Evolutionary conservation across 2,888 invertebrate genomes (phyloP), one percentile per base, ranked within the genome.

Genomic region (Eupithecia subfuscata): DNA sequence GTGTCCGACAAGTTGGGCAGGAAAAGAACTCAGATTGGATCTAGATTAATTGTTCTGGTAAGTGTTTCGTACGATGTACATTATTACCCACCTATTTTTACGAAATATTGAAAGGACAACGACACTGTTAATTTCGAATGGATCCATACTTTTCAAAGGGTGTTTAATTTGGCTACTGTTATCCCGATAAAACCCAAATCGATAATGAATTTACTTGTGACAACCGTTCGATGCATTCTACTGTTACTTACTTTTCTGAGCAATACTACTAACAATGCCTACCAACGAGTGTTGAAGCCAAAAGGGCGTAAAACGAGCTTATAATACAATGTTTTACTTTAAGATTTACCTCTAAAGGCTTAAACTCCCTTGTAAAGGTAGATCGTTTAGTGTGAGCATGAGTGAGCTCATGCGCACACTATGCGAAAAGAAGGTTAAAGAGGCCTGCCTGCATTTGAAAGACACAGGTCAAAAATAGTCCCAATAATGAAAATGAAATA

Each of bases 1-100:
- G 2, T 87, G 1, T 75, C 80, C 7, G 86, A 89, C 8, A 75
- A 71, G 6, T 78, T 88, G 45, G 88, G 88, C 0, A 80, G 87
- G 52, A 88, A 88, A 73, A 81, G 79, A n/a, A 72, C 85, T 0
- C 81, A 78, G 22, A 78, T 86, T 14, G 40, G 86, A 1, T 75
- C 78, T 60, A 85, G 81, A 5, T 78, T 89, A 2, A 73, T 80
- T 30, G 77, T 75, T 69, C 73, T 79, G 22, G 88, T 88, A 76
- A 86, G 84, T 43, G 12, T 37, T 65, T 65, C 4, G 25, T 25
- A 64, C 34, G 1, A 2, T 64, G 8, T 12, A 11, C 14, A 2
- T n/a, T n/a, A n/a, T n/a, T n/a, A n/a, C n/a, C n/a, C n/a, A 30
- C 25, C 30, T 30, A 22, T n/a, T 22, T 56, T 56, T 11, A 11